Conservation (phyloP, 92 coral and sea anemone genomes). For the Epizoanthus fatuus region DNA sequence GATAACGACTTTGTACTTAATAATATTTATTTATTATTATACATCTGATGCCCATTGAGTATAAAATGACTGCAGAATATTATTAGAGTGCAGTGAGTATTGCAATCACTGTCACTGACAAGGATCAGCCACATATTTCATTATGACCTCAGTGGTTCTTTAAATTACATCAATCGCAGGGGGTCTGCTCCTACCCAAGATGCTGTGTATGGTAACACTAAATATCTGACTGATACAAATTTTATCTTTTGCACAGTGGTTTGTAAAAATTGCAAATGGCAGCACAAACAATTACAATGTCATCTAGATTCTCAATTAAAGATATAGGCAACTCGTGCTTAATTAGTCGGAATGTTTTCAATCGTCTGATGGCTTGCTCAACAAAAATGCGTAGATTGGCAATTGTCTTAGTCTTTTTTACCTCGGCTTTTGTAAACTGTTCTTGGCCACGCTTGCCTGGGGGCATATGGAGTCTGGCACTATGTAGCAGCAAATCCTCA, state of each 20-base stretch:
- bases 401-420: conserved; percentile 52
- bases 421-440: conserved; percentile 69
- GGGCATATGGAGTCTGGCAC: conserved; percentile 49
- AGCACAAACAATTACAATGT: conserved; percentile 73
- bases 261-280: conserved; percentile 78
- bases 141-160: too few species aligned
- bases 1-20: too few species aligned
- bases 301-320: conserved; percentile 60
- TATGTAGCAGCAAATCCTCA: conserved; percentile 54
- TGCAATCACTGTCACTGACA: too few species aligned
- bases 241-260: conserved; percentile 57
- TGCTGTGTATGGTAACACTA: too few species aligned
- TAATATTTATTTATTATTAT: too few species aligned
- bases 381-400: conserved; percentile 69
- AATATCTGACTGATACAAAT: too few species aligned
- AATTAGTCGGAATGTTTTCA: conserved; percentile 47
- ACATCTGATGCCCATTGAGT: too few species aligned
- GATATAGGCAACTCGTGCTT: conserved; percentile 38
- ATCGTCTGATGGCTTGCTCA: conserved; percentile 67
- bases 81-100: too few species aligned
- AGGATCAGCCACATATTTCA: too few species aligned
- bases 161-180: too few species aligned
- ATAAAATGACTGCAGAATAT: too few species aligned
- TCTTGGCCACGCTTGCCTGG: conserved; percentile 73
- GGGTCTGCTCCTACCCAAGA: too few species aligned